Evolutionary conservation across 2,888 invertebrate species (phyloP).

Genomic region (Desoria tigrina): DNA sequence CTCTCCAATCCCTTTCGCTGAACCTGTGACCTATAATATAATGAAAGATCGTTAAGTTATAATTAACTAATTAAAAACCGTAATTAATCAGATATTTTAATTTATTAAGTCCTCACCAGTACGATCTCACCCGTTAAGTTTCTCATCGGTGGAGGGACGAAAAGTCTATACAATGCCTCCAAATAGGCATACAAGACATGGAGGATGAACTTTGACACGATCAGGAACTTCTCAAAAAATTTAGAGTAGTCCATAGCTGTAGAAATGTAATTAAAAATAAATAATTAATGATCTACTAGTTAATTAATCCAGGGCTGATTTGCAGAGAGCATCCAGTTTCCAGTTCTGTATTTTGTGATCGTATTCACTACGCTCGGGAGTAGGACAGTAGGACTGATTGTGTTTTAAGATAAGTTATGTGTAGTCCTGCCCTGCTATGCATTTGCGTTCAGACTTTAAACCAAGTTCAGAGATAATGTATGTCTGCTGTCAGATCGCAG

Average conservation of each 20-base stretch:
- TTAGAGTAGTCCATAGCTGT: neutral
- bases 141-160: conserved; percentile 8
- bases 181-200: conserved; percentile 6
- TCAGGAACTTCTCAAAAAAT: neutral
- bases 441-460: too few relatives aligned
- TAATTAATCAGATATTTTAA: neutral
- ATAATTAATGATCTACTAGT: too few relatives aligned
- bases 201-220: neutral
- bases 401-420: too few relatives aligned
- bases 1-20: conserved; percentile 10
- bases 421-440: too few relatives aligned
- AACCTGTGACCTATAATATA: conserved; percentile 13
- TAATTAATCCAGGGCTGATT: too few relatives aligned
- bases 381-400: too few relatives aligned
- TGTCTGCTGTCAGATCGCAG: too few relatives aligned
- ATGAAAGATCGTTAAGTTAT: neutral
- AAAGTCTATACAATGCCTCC: conserved; percentile 16
- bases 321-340: too few relatives aligned
- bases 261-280: too few relatives aligned
- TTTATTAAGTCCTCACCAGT: neutral
- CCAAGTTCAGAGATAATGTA: too few relatives aligned
- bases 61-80: neutral
- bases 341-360: too few relatives aligned
- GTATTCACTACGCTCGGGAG: too few relatives aligned
- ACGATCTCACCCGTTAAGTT: conserved; percentile 14